Base-by-base conservation (phyloP, 1,140 invertebrate genomes). In the Lutraria rhynchaena region DNA sequence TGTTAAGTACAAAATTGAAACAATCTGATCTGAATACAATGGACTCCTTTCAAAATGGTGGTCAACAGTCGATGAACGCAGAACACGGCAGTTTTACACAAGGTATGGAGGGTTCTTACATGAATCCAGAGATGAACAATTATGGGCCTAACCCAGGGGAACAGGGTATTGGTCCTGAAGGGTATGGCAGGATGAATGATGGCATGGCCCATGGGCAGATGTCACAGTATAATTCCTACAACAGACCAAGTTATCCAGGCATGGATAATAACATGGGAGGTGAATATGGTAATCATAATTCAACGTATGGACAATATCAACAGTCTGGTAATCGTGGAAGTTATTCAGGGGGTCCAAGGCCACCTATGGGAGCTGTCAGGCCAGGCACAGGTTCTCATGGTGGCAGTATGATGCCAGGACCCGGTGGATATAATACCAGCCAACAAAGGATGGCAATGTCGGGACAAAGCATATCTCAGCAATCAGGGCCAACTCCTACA, bases 401-500 rank as follows among this genome's bases (percentile, higher is more conserved):
- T 29, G 82, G 84, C 76, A 80, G 82, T 61, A 86, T 88, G 84
- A 81, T 85, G 73, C 76, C 70, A 15, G 80, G 75, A 44, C 87
- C 86, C 60, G 87, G 87, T n/a, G 86, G 83, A 1, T 85, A 84
- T 24, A 82, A 77, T 53, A 70, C 61, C 46, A 83, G 65, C 53
- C 81, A 81, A 60, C 85, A 83, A 58, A 84, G 86, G 61, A 84
- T 88, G 83, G 37, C 37, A 7, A 87, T 95, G 53, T 93, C 94
- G 1, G 95, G 95, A 76, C 95, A 95, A 88, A 94, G 92, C 88
- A 94, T 95, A 85, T 94, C 94, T 0, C 96, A 96, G 90, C 95
- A 96, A 69, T 86, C 87, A 61, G 92, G 97, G 60, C 97, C 96
- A 22, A 98, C 97, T 55, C 97, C 97, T 58, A 98, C 97, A 35